Conservation (phyloP, 2,113 vertebrate species). For the Odocoileus virginianus region DNA sequence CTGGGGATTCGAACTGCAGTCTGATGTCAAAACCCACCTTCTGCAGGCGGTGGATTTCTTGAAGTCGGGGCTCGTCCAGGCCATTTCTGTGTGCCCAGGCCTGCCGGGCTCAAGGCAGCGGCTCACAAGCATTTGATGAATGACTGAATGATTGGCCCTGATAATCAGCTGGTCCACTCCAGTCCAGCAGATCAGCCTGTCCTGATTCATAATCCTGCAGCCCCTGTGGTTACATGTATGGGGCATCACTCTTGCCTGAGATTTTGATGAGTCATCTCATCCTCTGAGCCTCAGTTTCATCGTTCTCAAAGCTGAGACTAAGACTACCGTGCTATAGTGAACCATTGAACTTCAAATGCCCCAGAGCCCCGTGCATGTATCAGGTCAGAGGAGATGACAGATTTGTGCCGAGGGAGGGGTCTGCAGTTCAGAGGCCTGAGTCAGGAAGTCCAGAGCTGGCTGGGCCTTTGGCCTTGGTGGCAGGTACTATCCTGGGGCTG, state of each 20-base stretch:
- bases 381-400: not conserved
- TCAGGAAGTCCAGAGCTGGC: not conserved
- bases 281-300: not conserved
- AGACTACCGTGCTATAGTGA: not conserved
- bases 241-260: not conserved
- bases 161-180: accelerated
- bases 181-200: not conserved
- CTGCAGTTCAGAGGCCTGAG: not conserved
- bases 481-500: not conserved
- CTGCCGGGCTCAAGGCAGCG: not conserved
- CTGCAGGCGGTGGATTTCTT: not conserved
- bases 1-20: not conserved
- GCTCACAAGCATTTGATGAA: not conserved
- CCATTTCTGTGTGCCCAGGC: not conserved
- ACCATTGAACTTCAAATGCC: accelerated
- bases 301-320: not conserved
- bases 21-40: not conserved
- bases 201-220: no score
- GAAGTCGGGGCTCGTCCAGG: not conserved
- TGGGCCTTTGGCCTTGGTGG: not conserved
- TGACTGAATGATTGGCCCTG: not conserved
- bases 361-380: accelerated
- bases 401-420: no score
- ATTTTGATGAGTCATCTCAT: not conserved
- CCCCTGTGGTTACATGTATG: no score